Percentiles rank a stretch among this genome's conserved stretches.
Conservation (phyloP, 1,140 invertebrate species). For the Prorops nasuta region DNA sequence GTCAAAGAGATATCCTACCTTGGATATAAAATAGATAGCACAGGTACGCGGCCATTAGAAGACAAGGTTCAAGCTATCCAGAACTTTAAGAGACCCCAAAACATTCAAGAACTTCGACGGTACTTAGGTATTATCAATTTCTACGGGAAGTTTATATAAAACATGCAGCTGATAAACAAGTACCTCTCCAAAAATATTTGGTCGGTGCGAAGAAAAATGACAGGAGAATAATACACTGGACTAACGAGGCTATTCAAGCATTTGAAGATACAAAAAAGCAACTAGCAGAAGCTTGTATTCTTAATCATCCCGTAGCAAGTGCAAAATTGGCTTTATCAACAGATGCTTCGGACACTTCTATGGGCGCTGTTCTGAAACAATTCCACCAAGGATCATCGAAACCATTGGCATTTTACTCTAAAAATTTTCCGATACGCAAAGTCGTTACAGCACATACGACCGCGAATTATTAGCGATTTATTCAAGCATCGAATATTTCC, state of each 20-base stretch:
- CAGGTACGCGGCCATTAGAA: neutral
- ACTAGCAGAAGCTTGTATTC: neutral
- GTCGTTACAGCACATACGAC: no score
- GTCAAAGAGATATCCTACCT: neutral
- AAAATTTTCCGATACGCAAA: no score
- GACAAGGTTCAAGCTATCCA: neutral
- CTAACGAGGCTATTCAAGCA: conserved; percentile 5
- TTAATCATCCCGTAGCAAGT: neutral
- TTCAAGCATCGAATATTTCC: no score
- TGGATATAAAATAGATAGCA: neutral
- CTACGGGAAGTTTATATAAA: neutral
- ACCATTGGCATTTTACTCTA: conserved; percentile 1
- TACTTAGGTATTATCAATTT: no score
- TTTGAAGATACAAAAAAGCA: conserved; percentile 27
- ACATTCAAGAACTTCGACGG: neutral
- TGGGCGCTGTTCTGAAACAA: neutral
- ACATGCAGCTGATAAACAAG: neutral
- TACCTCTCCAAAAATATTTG: neutral
- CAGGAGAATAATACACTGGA: conserved; percentile 8
- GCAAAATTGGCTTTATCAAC: neutral
- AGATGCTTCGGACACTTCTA: neutral
- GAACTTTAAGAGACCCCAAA: neutral
- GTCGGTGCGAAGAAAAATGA: conserved; percentile 9
- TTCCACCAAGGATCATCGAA: neutral
- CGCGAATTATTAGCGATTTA: no score